Conservation (phyloP, 2,888 invertebrate genomes). For the Cephalotes varians region DNA sequence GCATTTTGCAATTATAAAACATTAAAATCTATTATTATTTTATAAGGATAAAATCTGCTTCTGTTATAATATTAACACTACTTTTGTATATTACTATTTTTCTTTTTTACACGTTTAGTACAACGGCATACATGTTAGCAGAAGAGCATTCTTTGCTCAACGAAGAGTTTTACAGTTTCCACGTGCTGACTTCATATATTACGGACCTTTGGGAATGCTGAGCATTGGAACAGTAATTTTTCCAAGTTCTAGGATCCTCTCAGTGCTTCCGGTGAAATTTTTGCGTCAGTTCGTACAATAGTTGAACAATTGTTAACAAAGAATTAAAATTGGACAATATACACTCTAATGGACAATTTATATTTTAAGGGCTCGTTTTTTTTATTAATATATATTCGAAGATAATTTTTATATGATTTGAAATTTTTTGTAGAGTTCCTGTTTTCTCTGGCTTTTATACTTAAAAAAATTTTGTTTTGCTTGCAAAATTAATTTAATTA, state of each 20-base stretch:
- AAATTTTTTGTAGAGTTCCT: background rate
- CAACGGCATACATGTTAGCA: too few relatives aligned
- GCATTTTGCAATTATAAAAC: background rate
- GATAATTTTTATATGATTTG: background rate
- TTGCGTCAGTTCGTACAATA: background rate
- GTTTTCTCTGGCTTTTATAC: background rate
- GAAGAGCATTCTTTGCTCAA: constrained; percentile 44
- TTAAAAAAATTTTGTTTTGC: background rate
- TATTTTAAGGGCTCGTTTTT: background rate
- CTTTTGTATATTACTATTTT: constrained; percentile 13
- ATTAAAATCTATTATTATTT: background rate
- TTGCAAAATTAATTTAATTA: background rate
- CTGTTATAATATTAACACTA: constrained; percentile 15
- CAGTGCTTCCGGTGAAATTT: constrained; percentile 16
- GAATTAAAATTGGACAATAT: background rate
- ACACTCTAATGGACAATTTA: too few relatives aligned
- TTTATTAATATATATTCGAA: background rate
- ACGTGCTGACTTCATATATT: constrained; percentile 65
- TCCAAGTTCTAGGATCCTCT: constrained; percentile 45
- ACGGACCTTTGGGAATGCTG: constrained; percentile 58
- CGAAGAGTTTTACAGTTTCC: constrained; percentile 55
- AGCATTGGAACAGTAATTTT: constrained; percentile 60
- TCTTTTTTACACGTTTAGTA: background rate
- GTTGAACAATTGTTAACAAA: background rate
- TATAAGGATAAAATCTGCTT: background rate